Evolutionary conservation across 1,140 invertebrate species (phyloP).

Genomic region (Drosophila micromelanica): DNA sequence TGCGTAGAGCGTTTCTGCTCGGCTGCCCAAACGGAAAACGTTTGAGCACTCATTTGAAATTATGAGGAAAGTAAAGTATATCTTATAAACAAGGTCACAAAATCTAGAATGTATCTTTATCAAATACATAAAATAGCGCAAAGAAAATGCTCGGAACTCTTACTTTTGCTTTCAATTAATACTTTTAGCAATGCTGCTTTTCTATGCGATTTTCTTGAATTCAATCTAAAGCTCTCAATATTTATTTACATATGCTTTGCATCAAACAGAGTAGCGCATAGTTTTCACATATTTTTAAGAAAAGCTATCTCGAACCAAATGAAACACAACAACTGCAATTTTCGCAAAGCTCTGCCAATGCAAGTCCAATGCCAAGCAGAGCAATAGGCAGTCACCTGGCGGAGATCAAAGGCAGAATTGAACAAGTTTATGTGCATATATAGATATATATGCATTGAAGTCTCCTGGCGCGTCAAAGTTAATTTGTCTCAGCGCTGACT

Average conservation of each 20-base stretch:
- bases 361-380: not conserved
- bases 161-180: too few species aligned
- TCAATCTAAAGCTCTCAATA: too few species aligned
- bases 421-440: slow-evolving; percentile 1
- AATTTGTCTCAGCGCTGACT: slow-evolving; percentile 29
- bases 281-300: not conserved
- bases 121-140: too few species aligned
- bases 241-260: too few species aligned
- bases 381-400: not conserved
- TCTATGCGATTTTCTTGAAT: too few species aligned
- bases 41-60: not conserved
- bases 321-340: slow-evolving; percentile 8
- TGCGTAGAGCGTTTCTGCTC: slow-evolving; percentile 3
- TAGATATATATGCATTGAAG: slow-evolving; percentile 1
- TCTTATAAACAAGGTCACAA: not conserved
- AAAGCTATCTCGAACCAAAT: slow-evolving; percentile 41
- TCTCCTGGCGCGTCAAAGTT: slow-evolving; percentile 7
- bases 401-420: too few species aligned
- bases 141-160: too few species aligned
- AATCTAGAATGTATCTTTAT: not conserved
- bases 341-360: slow-evolving; percentile 1
- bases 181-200: too few species aligned
- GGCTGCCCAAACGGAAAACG: not conserved
- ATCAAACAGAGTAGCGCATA: too few species aligned
- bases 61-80: too few species aligned